Base-by-base conservation (phyloP, 1,140 invertebrate genomes). In the Drosophila trapezifrons region DNA sequence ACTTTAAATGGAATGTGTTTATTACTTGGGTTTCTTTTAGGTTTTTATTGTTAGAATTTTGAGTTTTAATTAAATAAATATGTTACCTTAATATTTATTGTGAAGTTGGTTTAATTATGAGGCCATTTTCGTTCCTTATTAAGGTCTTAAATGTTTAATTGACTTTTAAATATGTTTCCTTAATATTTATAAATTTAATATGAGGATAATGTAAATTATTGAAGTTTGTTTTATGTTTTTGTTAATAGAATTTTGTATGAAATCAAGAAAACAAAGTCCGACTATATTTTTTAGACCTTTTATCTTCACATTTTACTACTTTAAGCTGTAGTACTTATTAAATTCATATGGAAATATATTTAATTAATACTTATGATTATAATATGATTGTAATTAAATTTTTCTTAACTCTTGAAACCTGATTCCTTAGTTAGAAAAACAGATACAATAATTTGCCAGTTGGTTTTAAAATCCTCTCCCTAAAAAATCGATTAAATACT, bases 401-500 rank as follows among this genome's bases (percentile, higher is more conserved):
- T 29, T 18, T 12, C 2, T 3, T 22, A 29, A 4, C 25, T 29
- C 32, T 3, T 10, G 12, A 56, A 38, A 27, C 29, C 20, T 27
- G 10, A 38, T n/a, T 40, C 2, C 20, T 10, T 10, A 9, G 2
- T 5, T 5, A 8, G 3, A n/a, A n/a, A 1, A 55, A 37, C 32
- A 35, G 18, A 54, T 54, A 37, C n/a, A 12, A 6, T 17, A 15
- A 10, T 22, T 64, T 60, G 12, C n/a, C 18, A 59, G 17, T 22
- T 63, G 15, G 10, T 64, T 18, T 18, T 6, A 3, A 10, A 47
- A 29, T 51, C 49, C 22, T 35, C 10, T 55, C 32, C 51, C 35
- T 49, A 27, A 15, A 58, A 69, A 71, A 71, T 71, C 51, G 64
- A 71, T 71, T 71, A 40, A 71, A 20, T 46, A 7, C 8, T 47